Base-by-base conservation (phyloP, 2,888 invertebrate species). In the Acanthopleura granulata region DNA sequence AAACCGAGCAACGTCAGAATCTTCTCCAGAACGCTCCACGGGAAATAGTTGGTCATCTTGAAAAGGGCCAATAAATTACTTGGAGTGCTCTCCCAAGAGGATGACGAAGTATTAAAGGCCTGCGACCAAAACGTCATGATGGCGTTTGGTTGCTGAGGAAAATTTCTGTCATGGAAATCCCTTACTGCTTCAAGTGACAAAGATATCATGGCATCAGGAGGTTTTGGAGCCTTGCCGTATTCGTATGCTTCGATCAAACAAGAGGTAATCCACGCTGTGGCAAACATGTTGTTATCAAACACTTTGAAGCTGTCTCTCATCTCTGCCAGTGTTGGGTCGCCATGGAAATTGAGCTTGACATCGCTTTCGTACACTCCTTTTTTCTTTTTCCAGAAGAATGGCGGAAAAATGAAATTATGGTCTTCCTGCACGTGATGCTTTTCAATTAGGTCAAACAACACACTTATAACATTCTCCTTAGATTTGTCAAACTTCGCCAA, bases 91-190 rank as follows among this genome's bases (percentile, higher is more conserved):
- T 76, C 29, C 84, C 83, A 86, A 0, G 80, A 75, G 50, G 79
- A 72, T 16, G 78, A 77, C 0, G 83, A 83, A 12, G 70, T 74
- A 69, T 85, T 86, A 72, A 82, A 85, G 25, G 79, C 78, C 76
- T 87, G 86, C 1, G 86, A 83, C 87, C 87, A 88, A 77, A 88
- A 88, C 15, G 82, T 81, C 83, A 85, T 86, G 69, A 85, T 72
- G 0, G 86, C 85, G 57, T 82, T 82, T 18, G 79, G 76, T 75
- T 83, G 82, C n/a, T 79, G 76, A 14, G 78, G 77, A 14, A 78
- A 77, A 78, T 88, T 87, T 69, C 82, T 82, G 78, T 88, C 81
- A 49, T 80, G 80, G 76, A 82, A 85, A 29, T 79, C 75, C 27
- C 74, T 72, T 22, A 87, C 80, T 0, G 85, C 77, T 25, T 69